A percentile compares a stretch with the other conserved stretches of the same genome.
Conservation (phyloP, 2,888 invertebrate genomes). For the Sinodicranocentrus sp. region DNA sequence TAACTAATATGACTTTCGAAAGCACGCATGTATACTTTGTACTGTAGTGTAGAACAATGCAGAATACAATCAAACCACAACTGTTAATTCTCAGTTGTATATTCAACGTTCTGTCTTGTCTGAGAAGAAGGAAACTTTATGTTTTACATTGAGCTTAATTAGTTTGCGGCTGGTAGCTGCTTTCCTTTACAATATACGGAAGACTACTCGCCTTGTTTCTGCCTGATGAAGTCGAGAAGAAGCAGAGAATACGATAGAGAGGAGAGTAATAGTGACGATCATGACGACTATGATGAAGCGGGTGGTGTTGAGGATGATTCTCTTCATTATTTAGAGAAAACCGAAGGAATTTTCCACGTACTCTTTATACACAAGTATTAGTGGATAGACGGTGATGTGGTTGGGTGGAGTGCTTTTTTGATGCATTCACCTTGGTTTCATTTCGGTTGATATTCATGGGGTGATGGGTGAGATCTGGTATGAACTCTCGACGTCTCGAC, state of each 20-base stretch:
- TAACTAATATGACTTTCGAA: neutral
- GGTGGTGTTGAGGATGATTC: constrained; percentile 34
- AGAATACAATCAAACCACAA: no score
- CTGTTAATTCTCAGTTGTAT: constrained; percentile 4
- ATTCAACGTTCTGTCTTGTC: neutral
- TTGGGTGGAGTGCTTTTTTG: neutral
- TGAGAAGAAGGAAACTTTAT: constrained; percentile 11
- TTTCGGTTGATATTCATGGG: neutral
- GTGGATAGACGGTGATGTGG: constrained; percentile 2
- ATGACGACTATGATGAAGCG: constrained; percentile 23
- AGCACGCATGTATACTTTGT: no score
- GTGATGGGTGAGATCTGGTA: neutral
- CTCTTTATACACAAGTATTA: neutral
- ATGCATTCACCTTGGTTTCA: constrained; percentile 29
- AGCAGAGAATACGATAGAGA: neutral
- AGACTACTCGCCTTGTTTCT: neutral
- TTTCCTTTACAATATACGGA: neutral
- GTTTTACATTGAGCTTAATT: constrained; percentile 43
- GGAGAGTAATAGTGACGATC: neutral
- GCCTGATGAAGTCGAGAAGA: neutral
- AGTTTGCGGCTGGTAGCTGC: constrained; percentile 38
- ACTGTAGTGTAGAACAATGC: no score
- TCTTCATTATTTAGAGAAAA: constrained; percentile 48
- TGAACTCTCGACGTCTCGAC: constrained; percentile 2
- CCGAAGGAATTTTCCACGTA: neutral